Percentiles rank a stretch among this genome's conserved stretches.
Evolutionary conservation across 23 tunicate species (phyloP).

Genomic region (Ascidia mentula): DNA sequence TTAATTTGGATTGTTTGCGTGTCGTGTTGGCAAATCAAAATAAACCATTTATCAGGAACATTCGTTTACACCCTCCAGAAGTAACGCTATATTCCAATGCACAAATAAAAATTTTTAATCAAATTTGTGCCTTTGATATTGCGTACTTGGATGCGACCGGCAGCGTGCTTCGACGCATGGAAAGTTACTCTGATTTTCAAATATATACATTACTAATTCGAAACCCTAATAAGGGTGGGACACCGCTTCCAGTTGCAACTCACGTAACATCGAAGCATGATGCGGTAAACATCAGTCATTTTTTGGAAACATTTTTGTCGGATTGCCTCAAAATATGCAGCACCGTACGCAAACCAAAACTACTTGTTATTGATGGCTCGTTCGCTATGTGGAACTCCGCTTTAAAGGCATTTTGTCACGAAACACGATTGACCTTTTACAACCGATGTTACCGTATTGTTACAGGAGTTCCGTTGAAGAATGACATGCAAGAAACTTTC

Average conservation of each 20-base stretch:
- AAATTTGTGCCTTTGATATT: neutral
- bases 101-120: neutral
- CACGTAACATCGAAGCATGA: neutral
- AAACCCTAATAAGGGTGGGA: neutral
- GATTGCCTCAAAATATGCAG: no score
- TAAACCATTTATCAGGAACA: neutral
- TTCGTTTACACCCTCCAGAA: neutral
- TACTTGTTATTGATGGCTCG: no score
- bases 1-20: neutral
- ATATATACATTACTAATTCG: neutral
- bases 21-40: neutral
- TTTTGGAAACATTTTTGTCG: no score
- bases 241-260: neutral
- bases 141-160: neutral
- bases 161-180: neutral
- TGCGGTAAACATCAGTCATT: neutral
- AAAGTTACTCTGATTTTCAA: neutral
- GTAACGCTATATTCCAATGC: neutral
- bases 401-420: no score
- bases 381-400: no score
- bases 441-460: no score
- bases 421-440: no score
- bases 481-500: slow-evolving; percentile 19
- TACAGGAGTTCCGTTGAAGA: neutral
- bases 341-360: no score